A percentile compares a stretch with the other conserved stretches of the same genome.
Conservation (phyloP, 2,888 invertebrate species). For the Agapetus fuscipes region DNA sequence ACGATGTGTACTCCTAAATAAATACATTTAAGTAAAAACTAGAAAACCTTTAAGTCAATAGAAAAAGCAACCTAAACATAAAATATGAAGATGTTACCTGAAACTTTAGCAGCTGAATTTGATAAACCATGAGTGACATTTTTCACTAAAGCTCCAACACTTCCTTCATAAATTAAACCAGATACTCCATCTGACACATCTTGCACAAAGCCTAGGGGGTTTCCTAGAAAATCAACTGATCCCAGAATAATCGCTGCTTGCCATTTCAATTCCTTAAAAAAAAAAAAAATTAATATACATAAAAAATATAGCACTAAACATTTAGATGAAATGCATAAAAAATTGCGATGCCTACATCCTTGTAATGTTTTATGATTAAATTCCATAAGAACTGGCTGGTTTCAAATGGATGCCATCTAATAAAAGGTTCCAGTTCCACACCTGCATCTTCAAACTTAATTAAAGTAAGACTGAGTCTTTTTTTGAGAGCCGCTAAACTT, state of each 20-base stretch:
- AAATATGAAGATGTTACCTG: too few species aligned
- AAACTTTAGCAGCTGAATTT: conserved; percentile 94
- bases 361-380: conserved; percentile 78
- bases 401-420: conserved; percentile 83
- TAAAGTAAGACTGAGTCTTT: conserved; percentile 75
- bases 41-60: too few species aligned
- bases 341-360: conserved; percentile 61
- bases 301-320: too few species aligned
- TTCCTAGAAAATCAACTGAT: conserved; percentile 95
- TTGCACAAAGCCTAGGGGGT: conserved; percentile 90
- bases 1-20: too few species aligned
- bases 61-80: too few species aligned
- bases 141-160: conserved; percentile 82
- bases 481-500: conserved; percentile 71
- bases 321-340: too few species aligned
- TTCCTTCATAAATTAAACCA: conserved; percentile 85
- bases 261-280: conserved; percentile 71
- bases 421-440: conserved; percentile 84
- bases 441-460: conserved; percentile 95
- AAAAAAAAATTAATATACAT: neutral
- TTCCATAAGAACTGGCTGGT: conserved; percentile 75
- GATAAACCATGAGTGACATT: conserved; percentile 96
- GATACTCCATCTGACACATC: conserved; percentile 94
- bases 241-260: conserved; percentile 94
- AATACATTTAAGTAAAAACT: too few species aligned